Evolutionary conservation across 2,888 invertebrate species (phyloP).

Genomic region (Tribolium freemani): DNA sequence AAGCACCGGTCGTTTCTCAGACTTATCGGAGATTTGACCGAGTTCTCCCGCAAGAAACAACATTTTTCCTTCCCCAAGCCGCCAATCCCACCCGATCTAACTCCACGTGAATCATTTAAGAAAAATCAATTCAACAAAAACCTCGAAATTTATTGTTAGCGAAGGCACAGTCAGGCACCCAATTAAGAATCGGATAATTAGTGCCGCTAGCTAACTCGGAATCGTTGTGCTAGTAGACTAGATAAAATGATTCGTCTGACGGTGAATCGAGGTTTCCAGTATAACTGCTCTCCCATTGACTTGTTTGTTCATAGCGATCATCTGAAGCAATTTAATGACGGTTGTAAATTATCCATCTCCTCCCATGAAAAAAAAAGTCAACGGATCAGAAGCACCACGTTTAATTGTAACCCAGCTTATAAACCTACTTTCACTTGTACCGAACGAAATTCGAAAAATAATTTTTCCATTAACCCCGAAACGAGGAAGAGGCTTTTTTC

Average conservation of each 20-base stretch:
- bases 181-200: constrained; percentile 46
- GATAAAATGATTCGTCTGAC: constrained; percentile 44
- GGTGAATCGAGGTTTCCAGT: constrained; percentile 47
- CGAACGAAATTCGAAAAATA: neutral
- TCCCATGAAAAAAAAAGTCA: constrained; percentile 2
- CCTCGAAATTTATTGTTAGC: neutral
- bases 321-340: constrained; percentile 39
- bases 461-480: constrained; percentile 23
- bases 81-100: neutral
- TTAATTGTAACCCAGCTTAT: constrained; percentile 23
- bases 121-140: neutral
- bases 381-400: constrained; percentile 17
- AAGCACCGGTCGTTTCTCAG: constrained; percentile 31
- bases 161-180: constrained; percentile 18
- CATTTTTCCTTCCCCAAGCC: neutral
- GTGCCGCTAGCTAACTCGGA: constrained; percentile 45
- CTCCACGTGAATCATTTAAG: neutral
- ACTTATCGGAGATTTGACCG: constrained; percentile 26
- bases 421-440: constrained; percentile 35
- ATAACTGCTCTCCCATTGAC: constrained; percentile 47
- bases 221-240: constrained; percentile 48
- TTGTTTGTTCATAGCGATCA: constrained; percentile 44
- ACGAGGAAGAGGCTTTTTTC: constrained; percentile 23
- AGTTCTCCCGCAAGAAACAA: neutral
- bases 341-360: constrained; percentile 28